phyloP scores from a whole-genome alignment of 2,797 vertebrate species.

The Neosilurus hyrtlii region DNA sequence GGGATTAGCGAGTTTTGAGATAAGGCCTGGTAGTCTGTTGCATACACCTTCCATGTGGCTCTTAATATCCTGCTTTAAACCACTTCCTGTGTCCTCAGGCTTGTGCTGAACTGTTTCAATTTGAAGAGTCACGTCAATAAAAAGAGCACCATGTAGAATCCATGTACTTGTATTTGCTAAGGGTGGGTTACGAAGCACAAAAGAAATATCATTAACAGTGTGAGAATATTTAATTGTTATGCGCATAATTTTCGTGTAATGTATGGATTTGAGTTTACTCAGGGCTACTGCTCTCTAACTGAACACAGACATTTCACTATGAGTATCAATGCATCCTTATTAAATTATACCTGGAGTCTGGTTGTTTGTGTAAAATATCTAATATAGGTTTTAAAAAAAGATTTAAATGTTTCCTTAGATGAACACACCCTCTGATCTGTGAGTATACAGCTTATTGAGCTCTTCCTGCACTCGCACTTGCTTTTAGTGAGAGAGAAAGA shows the following conservation, averaged over 20 bases:
- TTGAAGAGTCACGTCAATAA: background rate
- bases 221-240: background rate
- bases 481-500: conserved; percentile 20
- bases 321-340: background rate
- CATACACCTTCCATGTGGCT: background rate
- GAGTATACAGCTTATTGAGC: conserved; percentile 6
- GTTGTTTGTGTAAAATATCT: background rate
- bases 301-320: background rate
- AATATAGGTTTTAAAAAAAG: background rate
- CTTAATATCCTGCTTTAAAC: conserved; percentile 29
- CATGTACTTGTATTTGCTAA: background rate
- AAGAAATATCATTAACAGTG: background rate
- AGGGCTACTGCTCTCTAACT: background rate
- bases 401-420: conserved; percentile 30
- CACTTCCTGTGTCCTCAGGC: conserved; percentile 16
- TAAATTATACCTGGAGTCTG: background rate
- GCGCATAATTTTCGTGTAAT: background rate
- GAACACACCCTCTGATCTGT: conserved; percentile 24
- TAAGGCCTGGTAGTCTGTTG: conserved; percentile 36
- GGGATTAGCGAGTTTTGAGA: conserved; percentile 48
- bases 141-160: background rate
- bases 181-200: background rate
- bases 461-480: conserved; percentile 9
- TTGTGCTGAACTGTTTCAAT: background rate
- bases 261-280: background rate